phyloP scores from a whole-genome alignment of 2,888 invertebrate genomes.

The Iphiclides podalirius region DNA sequence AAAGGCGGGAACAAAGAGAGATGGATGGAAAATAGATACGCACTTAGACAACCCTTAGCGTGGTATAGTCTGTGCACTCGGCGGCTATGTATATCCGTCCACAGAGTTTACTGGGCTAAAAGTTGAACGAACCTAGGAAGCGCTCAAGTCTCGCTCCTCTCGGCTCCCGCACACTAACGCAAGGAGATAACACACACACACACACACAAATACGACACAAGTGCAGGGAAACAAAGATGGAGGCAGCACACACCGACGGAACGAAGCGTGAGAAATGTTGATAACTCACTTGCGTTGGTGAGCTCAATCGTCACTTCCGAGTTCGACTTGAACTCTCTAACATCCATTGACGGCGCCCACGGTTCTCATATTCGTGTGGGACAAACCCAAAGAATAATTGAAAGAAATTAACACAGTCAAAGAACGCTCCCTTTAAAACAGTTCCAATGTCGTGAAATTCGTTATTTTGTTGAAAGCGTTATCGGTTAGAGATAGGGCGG shows the following conservation, averaged over 20 bases:
- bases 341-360: slow-evolving; percentile 6
- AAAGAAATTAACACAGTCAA: slow-evolving; percentile 36
- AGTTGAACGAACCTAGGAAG: slow-evolving; percentile 77
- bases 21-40: slow-evolving; percentile 45
- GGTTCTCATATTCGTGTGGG: slow-evolving; percentile 19
- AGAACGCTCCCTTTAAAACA: slow-evolving; percentile 28
- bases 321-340: slow-evolving; percentile 37
- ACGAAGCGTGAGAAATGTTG: slow-evolving; percentile 77
- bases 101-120: slow-evolving; percentile 80
- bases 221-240: slow-evolving; percentile 52
- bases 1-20: slow-evolving; percentile 47
- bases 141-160: slow-evolving; percentile 63
- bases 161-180: slow-evolving; percentile 59
- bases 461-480: slow-evolving; percentile 33
- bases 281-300: slow-evolving; percentile 75
- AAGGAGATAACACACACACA: slow-evolving; percentile 39
- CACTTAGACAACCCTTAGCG: slow-evolving; percentile 32
- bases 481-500: slow-evolving; percentile 57
- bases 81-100: slow-evolving; percentile 50
- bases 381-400: not conserved
- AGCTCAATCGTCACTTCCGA: slow-evolving; percentile 72
- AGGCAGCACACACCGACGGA: slow-evolving; percentile 57
- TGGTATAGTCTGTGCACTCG: slow-evolving; percentile 40
- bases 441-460: slow-evolving; percentile 1
- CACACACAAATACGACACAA: slow-evolving; percentile 38